These are phyloP conservation scores for Drosophila ercepeae DNA, from an alignment of 1,140 invertebrate genomes.

Conservation along the genomic window DNA sequence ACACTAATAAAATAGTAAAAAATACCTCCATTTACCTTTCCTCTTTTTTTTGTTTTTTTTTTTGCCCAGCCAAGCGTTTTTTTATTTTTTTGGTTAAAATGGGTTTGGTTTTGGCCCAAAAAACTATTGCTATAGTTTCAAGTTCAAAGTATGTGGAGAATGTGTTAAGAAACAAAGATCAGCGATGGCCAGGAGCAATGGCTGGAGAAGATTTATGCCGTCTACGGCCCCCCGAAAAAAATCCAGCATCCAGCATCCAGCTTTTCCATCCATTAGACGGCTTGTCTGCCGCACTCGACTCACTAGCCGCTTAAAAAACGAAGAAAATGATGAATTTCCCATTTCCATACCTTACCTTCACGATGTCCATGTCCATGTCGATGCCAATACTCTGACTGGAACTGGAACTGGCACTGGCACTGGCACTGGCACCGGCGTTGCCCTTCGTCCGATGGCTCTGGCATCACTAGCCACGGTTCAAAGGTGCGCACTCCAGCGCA, in stretches of 20 bases:
- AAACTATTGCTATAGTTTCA: neutral
- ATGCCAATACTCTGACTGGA: constrained; percentile 10
- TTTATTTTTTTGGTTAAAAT: neutral
- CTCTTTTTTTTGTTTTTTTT: constrained; percentile 7
- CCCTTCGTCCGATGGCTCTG: constrained; percentile 57
- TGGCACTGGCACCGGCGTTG: constrained; percentile 17
- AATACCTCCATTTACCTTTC: constrained; percentile 52
- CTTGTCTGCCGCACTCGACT: constrained; percentile 31
- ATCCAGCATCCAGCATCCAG: neutral
- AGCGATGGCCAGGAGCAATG: constrained; percentile 24
- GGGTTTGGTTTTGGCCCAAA: neutral
- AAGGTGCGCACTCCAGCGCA: constrained; percentile 46
- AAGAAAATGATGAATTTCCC: constrained; percentile 77
- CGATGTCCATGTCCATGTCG: too few species aligned
- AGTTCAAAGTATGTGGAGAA: neutral
- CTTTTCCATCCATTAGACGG: constrained; percentile 34
- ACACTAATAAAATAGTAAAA: constrained; percentile 54
- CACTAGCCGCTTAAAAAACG: constrained; percentile 47
- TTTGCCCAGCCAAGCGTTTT: constrained; percentile 43
- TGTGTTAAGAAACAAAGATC: constrained; percentile 10
- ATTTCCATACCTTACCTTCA: constrained; percentile 32
- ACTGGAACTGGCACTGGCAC: constrained; percentile 8
- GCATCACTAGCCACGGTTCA: constrained; percentile 61
- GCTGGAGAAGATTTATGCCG: constrained; percentile 62
- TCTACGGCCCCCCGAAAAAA: constrained; percentile 37